phyloP scores from a whole-genome alignment of 2,113 vertebrate genomes.

The Halcyon malimbica region DNA sequence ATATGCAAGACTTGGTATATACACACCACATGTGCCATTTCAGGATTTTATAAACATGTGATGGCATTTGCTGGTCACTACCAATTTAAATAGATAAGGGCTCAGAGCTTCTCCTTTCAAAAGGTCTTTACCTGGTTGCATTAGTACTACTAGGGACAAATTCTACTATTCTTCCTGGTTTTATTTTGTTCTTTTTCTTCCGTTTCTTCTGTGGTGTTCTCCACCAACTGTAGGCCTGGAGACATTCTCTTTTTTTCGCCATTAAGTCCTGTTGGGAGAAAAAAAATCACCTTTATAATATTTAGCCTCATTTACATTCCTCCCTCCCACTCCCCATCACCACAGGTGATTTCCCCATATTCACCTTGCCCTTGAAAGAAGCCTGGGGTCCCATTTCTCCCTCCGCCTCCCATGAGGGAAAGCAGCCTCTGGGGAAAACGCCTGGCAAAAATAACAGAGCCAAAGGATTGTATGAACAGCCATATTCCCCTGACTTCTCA shows the following conservation, averaged over 20 bases:
- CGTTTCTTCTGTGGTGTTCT: conserved; percentile 71
- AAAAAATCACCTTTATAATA: conserved; percentile 65
- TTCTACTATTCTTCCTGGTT: conserved; percentile 74
- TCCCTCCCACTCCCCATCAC: conserved; percentile 78
- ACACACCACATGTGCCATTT: neutral
- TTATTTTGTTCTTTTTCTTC: conserved; percentile 78
- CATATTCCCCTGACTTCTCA: conserved; percentile 76
- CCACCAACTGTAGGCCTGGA: conserved; percentile 73
- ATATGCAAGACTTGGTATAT: neutral
- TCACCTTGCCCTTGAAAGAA: conserved; percentile 79
- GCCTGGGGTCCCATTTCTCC: conserved; percentile 79
- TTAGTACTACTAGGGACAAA: conserved; percentile 65
- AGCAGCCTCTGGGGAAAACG: conserved; percentile 78
- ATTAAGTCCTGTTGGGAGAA: conserved; percentile 67
- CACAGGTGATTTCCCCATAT: conserved; percentile 79
- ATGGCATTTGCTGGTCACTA: neutral
- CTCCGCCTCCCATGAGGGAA: conserved; percentile 79
- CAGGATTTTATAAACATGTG: neutral
- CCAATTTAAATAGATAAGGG: neutral
- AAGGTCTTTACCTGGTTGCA: conserved; percentile 64
- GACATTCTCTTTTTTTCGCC: conserved; percentile 71
- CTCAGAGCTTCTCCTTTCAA: neutral
- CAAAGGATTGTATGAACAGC: conserved; percentile 79
- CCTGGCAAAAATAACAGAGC: conserved; percentile 80
- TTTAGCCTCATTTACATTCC: conserved; percentile 73